Conservation (phyloP, 2,113 vertebrate genomes). For the Misgurnus mizolepis region DNA sequence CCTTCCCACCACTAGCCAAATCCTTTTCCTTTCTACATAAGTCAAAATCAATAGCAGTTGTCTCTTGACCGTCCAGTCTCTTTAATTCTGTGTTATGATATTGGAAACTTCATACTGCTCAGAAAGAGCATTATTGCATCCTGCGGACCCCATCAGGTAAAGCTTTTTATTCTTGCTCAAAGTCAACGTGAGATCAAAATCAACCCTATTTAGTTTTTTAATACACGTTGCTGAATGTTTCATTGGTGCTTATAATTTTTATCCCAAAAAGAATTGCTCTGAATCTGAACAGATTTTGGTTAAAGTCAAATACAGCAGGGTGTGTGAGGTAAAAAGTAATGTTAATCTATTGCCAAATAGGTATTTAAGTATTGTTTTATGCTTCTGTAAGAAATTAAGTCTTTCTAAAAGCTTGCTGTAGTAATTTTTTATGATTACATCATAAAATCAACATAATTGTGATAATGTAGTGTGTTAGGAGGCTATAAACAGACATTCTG, state of each 20-base stretch:
- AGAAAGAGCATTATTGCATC: conserved; percentile 69
- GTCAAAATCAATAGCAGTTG: conserved; percentile 65
- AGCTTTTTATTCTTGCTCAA: conserved; percentile 69
- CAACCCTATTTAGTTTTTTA: conserved; percentile 12
- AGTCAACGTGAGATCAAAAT: conserved; percentile 29
- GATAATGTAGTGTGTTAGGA: too few relatives aligned
- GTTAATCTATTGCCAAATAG: too few relatives aligned
- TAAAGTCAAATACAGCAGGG: too few relatives aligned
- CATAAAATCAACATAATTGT: not conserved
- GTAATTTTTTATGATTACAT: not conserved
- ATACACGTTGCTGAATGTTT: not conserved
- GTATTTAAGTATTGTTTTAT: too few relatives aligned
- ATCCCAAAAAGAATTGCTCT: not conserved
- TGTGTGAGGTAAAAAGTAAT: too few relatives aligned
- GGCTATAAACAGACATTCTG: too few relatives aligned
- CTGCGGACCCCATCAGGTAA: conserved; percentile 74
- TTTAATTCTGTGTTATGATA: conserved; percentile 62
- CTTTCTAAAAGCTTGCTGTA: not conserved
- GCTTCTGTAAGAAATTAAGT: too few relatives aligned
- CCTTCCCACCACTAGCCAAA: conserved; percentile 46
- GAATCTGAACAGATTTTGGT: not conserved
- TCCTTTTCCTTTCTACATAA: conserved; percentile 61
- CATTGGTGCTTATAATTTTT: not conserved
- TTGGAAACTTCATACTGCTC: conserved; percentile 67
- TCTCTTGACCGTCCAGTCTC: conserved; percentile 62